A percentile compares a stretch with the other conserved stretches of the same genome.
phyloP scores from a whole-genome alignment of 2,113 vertebrate genomes.

The Odobenus rosmarus region DNA sequence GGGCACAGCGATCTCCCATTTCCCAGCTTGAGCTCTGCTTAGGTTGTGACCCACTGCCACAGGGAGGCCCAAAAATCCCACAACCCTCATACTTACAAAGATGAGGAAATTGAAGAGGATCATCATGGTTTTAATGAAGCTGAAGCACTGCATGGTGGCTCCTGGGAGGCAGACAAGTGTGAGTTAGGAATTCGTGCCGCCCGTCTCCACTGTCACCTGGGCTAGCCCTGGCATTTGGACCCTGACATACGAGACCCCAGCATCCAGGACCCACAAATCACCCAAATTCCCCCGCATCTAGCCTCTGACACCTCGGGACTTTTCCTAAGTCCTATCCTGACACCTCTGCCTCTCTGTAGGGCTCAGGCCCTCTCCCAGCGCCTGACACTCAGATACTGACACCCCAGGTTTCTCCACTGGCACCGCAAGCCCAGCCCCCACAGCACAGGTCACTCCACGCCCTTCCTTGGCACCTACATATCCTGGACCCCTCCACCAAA shows the following conservation, averaged over 20 bases:
- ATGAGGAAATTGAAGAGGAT: conserved; percentile 92
- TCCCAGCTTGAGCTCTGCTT: not conserved
- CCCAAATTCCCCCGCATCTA: not conserved
- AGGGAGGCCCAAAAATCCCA: not conserved
- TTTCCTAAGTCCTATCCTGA: not conserved
- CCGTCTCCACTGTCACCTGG: not conserved
- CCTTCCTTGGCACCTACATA: not conserved
- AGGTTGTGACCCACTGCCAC: not conserved
- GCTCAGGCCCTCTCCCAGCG: not conserved
- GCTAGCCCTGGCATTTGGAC: not conserved
- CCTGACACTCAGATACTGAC: not conserved
- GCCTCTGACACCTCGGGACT: not conserved
- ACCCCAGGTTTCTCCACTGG: not conserved
- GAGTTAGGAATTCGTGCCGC: not conserved
- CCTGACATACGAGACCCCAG: not conserved
- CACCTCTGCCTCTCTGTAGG: not conserved
- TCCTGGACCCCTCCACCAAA: not conserved
- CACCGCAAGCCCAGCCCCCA: not conserved
- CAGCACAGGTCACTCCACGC: not conserved
- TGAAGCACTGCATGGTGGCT: conserved; percentile 92
- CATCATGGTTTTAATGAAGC: conserved; percentile 92
- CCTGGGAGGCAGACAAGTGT: conserved; percentile 71
- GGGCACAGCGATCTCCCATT: not conserved
- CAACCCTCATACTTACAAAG: conserved; percentile 90
- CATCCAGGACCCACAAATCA: not conserved